Percentiles rank a stretch among this genome's conserved stretches.
These are phyloP conservation scores for Gnathonemus echidnorhynchus DNA, from an alignment of 2,113 vertebrate species.

Conservation along the genomic window DNA sequence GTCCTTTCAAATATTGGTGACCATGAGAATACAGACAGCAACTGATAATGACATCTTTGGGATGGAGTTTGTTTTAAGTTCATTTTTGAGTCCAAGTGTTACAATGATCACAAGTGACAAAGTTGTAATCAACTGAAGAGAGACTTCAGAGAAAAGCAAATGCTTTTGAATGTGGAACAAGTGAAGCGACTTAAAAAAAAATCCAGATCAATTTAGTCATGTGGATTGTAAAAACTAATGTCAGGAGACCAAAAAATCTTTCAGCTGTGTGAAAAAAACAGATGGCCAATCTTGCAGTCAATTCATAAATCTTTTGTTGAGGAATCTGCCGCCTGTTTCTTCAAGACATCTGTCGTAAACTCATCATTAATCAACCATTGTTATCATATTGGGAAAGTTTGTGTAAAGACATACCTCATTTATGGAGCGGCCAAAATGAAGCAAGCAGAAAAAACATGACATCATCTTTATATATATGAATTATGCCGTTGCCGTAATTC, in stretches of 20 bases:
- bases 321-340: constrained; percentile 34
- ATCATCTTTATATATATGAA: not conserved
- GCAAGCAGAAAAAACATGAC: not conserved
- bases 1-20: not conserved
- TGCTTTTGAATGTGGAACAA: constrained; percentile 21
- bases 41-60: not conserved
- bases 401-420: constrained; percentile 8
- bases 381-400: constrained; percentile 15
- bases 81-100: not conserved
- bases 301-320: constrained; percentile 38
- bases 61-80: not conserved
- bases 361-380: constrained; percentile 30
- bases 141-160: constrained; percentile 4
- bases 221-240: constrained; percentile 31
- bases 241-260: constrained; percentile 33
- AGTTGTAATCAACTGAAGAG: not conserved
- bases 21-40: not conserved
- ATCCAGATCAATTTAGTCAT: constrained; percentile 32
- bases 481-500: not conserved
- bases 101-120: not conserved
- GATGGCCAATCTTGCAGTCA: constrained; percentile 34
- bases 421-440: not conserved
- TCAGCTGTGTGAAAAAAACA: constrained; percentile 39
- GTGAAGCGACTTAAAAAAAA: constrained; percentile 19
- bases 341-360: constrained; percentile 22